Evolutionary conservation across 2,797 vertebrate species (phyloP).

Genomic region (Dermochelys coriacea): DNA sequence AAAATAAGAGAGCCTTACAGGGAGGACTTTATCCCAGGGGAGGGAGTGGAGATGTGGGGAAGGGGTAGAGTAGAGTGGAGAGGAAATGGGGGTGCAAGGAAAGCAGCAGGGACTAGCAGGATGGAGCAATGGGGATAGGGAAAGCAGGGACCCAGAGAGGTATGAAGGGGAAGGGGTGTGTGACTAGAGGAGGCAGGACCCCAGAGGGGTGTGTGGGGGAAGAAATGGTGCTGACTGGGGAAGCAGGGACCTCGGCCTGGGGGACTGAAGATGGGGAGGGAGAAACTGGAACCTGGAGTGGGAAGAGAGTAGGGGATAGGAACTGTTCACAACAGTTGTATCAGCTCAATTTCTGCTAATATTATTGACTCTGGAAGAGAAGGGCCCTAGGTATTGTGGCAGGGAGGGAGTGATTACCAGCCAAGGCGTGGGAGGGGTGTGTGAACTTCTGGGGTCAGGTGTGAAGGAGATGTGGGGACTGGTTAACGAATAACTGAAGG

Average conservation of each 20-base stretch:
- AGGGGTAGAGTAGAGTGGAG: too few species aligned
- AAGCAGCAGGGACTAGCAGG: too few species aligned
- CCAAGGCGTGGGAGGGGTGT: neutral
- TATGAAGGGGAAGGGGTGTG: neutral
- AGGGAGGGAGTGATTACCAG: neutral
- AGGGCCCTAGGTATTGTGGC: neutral
- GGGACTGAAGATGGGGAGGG: neutral
- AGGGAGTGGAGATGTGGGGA: too few species aligned
- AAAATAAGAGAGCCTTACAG: too few species aligned
- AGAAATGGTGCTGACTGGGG: neutral
- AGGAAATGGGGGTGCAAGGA: too few species aligned
- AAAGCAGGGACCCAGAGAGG: neutral
- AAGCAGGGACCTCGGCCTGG: too few species aligned
- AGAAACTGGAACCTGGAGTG: neutral
- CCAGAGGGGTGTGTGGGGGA: neutral
- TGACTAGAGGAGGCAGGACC: neutral
- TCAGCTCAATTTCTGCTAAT: neutral
- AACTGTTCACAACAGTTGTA: neutral
- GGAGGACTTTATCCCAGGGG: too few species aligned
- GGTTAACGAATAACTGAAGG: neutral
- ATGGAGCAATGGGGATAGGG: neutral
- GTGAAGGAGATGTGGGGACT: neutral
- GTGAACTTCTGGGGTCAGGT: neutral
- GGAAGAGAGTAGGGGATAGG: neutral
- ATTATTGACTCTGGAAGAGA: neutral